Base-by-base conservation (phyloP, 2,888 invertebrate species). In the Heteromyza rotundicornis region DNA sequence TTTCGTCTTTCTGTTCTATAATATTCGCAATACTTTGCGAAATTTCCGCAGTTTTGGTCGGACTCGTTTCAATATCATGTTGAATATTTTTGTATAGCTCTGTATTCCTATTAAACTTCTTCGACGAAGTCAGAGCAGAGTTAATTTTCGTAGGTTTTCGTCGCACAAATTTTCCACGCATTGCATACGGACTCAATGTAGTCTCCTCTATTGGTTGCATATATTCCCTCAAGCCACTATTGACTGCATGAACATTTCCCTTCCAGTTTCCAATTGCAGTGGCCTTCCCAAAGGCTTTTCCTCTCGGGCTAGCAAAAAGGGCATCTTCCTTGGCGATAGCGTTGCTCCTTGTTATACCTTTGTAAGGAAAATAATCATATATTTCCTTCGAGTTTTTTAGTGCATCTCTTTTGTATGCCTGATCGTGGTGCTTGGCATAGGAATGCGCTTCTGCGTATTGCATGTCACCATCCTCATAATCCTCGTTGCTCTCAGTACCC, bases 131-230 rank as follows among this genome's bases (percentile, higher is more conserved):
- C 24, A 17, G 7, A 7, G 5, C 7, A 27, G 10, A 27, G 27
- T 27, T 7, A 27, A 5, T 60, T 2, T 49, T 58, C 1, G 50
- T 47, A 0, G 66, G 67, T 64, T 74, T 71, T 3, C 74, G 64
- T 1, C 68, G 63, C 52, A 72, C 49, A 60, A 77, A 79, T 62
- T 78, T 76, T 0, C 79, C 80, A 40, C 79, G 70, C 65, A 75
- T 10, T 0, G 70, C 72, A 62, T 79, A 78, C 0, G 77, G 72
- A 7, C 69, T 65, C 2, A 68, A 62, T 0, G 74, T 72, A 2
- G 69, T 69, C 5, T 14, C 27, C 1, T 32, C 47, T 27, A 1
- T 20, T 0, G 12, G 0, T 2, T 50, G 55, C 3, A 27, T 47
- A 1, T 50, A 35, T 1, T 62, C 57, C 0, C 59, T 27, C 19